Evolutionary conservation across 1,140 invertebrate species (phyloP), one percentile per base, ranked within the genome.

Genomic region (Marisa cornuarietis): DNA sequence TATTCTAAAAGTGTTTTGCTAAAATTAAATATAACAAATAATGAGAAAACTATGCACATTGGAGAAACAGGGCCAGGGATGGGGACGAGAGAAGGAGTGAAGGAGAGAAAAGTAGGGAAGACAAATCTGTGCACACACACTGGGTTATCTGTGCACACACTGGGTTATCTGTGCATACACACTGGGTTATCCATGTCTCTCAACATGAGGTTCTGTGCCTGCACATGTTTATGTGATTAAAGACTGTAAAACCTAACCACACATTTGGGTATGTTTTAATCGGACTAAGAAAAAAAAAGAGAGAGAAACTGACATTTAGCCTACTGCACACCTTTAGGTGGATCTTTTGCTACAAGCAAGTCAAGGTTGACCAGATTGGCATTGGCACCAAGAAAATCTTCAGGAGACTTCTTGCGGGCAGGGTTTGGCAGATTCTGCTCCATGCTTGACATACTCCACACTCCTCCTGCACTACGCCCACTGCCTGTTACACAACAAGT

Each of bases 301-400:
- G 22, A 71, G 16, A 51, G n/a, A 76, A 58, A 18, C 14, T 54
- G 51, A 49, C 24, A 13, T 24, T 22, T 20, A 62, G n/a, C 51
- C 62, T 62, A 20, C 11, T 24, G 79, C 71, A 66, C 65, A 87
- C 86, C 86, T 83, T 83, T 82, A 20, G 83, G 83, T 63, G 81
- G 80, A 69, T 80, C 80, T 78, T 83, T 87, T 16, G 87, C 74
- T 22, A 90, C 87, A 61, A 90, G 81, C 79, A 88, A 85, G 82
- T 90, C 89, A 54, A 90, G 81, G 77, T 90, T 90, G n/a, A 90
- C 89, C 73, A 90, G 83, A 61, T 80, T 85, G 14, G 87, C 85
- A 81, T 90, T 87, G 65, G 82, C 86, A 65, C 89, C 89, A n/a
- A 90, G 80, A 81, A 90, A 90, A 79, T 88, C 87, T 76, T 87